These are phyloP conservation scores for Abrostola triplasia DNA, from an alignment of 2,888 invertebrate genomes.

Conservation along the genomic window DNA sequence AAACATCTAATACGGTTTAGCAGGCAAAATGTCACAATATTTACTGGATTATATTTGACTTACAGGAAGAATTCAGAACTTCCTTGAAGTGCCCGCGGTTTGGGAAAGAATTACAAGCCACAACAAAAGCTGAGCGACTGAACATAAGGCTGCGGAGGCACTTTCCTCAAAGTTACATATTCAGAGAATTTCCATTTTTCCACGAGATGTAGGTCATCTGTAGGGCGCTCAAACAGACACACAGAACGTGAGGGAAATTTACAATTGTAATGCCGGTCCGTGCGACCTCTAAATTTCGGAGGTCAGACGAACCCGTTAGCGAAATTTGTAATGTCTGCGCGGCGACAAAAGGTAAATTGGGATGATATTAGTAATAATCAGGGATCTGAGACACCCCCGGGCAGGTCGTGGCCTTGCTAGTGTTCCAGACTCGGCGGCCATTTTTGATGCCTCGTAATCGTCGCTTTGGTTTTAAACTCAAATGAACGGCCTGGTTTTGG, in stretches of 20 bases:
- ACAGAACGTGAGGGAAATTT: constrained; percentile 61
- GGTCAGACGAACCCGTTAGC: constrained; percentile 54
- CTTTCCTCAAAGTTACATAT: background rate
- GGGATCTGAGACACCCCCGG: constrained; percentile 2
- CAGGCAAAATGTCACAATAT: background rate
- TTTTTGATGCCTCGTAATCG: background rate
- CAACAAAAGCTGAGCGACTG: background rate
- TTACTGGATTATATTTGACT: background rate
- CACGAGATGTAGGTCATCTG: constrained; percentile 57
- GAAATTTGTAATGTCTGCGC: constrained; percentile 35
- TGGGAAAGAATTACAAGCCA: background rate
- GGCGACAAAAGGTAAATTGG: constrained; percentile 46
- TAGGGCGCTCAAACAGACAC: constrained; percentile 59
- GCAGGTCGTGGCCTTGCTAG: background rate
- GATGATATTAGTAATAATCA: constrained; percentile 19
- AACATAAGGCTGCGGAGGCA: background rate
- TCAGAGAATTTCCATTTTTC: constrained; percentile 32
- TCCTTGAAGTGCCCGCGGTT: background rate
- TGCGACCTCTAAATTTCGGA: constrained; percentile 44
- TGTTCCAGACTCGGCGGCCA: background rate
- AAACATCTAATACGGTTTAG: background rate
- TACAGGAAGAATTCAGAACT: background rate
- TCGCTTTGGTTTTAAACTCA: background rate
- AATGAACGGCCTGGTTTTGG: too few relatives aligned
- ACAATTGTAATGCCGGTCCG: constrained; percentile 54